Conservation (phyloP, 2,888 invertebrate species). For the Acleris sparsana region DNA sequence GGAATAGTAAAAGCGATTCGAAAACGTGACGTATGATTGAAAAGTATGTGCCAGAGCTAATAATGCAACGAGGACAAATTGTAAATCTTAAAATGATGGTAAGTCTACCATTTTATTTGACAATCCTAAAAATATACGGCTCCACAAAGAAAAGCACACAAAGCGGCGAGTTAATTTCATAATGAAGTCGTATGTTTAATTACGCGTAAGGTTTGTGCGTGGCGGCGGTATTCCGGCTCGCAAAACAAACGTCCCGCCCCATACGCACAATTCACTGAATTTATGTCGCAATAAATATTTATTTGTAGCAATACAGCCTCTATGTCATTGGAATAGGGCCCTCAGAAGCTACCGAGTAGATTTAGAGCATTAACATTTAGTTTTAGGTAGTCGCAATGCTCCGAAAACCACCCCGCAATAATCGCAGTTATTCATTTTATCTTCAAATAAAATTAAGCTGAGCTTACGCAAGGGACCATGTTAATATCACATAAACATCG, state of each 20-base stretch:
- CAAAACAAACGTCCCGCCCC: slow-evolving; percentile 25
- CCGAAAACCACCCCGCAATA: neutral
- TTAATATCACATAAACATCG: slow-evolving; percentile 23
- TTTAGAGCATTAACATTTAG: slow-evolving; percentile 7
- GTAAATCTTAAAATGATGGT: neutral
- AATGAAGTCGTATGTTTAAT: slow-evolving; percentile 34
- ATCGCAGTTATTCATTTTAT: slow-evolving; percentile 18
- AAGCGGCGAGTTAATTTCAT: slow-evolving; percentile 31
- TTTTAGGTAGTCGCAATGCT: slow-evolving; percentile 1
- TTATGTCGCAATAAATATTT: slow-evolving; percentile 12
- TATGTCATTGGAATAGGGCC: slow-evolving; percentile 1
- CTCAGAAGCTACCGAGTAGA: neutral
- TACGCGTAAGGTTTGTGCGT: slow-evolving; percentile 33
- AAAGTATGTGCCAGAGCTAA: too few species aligned
- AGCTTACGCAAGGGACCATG: slow-evolving; percentile 5
- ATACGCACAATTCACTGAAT: slow-evolving; percentile 7
- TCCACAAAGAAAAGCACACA: slow-evolving; percentile 20
- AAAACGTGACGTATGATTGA: too few species aligned
- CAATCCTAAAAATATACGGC: slow-evolving; percentile 8
- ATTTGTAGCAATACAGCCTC: slow-evolving; percentile 4
- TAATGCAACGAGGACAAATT: too few species aligned
- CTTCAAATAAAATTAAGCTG: slow-evolving; percentile 5
- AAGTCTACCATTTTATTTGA: slow-evolving; percentile 3
- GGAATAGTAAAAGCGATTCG: too few species aligned
- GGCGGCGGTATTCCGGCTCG: slow-evolving; percentile 24